phyloP scores from a whole-genome alignment of 2,888 invertebrate species.

The Lypha dubia region DNA sequence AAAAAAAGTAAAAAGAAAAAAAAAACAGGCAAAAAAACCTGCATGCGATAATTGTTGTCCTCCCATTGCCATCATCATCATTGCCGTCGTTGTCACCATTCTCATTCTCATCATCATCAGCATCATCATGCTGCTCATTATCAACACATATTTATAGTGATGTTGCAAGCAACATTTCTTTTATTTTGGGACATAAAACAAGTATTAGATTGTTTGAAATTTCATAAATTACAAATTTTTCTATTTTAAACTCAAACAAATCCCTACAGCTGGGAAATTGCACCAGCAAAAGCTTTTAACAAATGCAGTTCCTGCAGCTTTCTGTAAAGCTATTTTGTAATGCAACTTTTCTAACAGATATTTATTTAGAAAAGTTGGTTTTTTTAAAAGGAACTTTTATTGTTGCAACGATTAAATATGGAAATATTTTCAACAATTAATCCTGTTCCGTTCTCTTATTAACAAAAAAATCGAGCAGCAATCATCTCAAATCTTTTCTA shows the following conservation, averaged over 20 bases:
- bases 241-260: not conserved
- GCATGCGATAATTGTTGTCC: constrained; percentile 68
- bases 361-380: not conserved
- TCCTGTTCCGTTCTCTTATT: not conserved
- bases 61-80: constrained; percentile 48
- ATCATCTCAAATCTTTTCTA: not conserved
- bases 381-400: not conserved
- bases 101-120: not conserved
- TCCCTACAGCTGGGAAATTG: not conserved
- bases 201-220: constrained; percentile 25
- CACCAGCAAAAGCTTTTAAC: no score
- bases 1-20: no score
- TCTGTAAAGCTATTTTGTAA: not conserved
- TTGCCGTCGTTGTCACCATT: constrained; percentile 30
- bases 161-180: no score
- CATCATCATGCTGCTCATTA: constrained; percentile 21
- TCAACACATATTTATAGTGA: constrained; percentile 36
- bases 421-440: not conserved
- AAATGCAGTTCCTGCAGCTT: no score
- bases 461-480: not conserved
- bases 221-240: constrained; percentile 35
- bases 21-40: constrained; percentile 30
- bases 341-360: not conserved
- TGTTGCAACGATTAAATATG: not conserved
- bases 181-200: constrained; percentile 3